phyloP scores from a whole-genome alignment of 2,797 vertebrate species.

The Parauchenoglanis punctatus region DNA sequence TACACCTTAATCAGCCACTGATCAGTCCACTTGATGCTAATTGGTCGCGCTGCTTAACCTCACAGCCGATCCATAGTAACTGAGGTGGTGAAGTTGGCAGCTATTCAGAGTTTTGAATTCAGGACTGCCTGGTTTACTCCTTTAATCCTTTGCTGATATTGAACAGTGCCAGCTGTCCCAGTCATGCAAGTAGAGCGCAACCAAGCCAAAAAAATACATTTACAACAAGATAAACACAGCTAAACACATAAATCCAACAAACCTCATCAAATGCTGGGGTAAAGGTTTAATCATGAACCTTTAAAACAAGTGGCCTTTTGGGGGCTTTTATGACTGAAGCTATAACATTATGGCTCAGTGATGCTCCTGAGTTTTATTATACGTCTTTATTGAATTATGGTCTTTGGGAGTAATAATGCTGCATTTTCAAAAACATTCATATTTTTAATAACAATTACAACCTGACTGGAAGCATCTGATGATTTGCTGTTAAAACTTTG shows the following conservation, averaged over 20 bases:
- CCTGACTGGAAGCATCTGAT: background rate
- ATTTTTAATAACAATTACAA: background rate
- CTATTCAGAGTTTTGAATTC: background rate
- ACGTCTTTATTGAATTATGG: background rate
- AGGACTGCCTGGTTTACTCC: background rate
- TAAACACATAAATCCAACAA: constrained; percentile 26
- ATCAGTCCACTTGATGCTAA: background rate
- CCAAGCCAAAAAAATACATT: background rate
- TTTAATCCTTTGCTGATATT: constrained; percentile 3
- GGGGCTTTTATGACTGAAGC: background rate
- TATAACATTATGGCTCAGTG: background rate
- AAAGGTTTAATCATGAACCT: background rate
- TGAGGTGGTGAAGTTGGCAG: background rate
- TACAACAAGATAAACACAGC: background rate
- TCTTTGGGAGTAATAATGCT: background rate
- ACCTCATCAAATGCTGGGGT: background rate
- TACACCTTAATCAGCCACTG: background rate
- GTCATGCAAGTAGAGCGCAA: background rate
- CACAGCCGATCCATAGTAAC: background rate
- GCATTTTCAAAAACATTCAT: too few relatives aligned
- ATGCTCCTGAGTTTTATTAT: background rate
- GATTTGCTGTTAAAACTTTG: background rate
- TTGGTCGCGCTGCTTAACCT: background rate
- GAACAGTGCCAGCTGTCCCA: background rate
- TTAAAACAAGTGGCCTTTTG: background rate